Conservation (phyloP, 2,113 vertebrate genomes). For the Atrichornis clamosus region DNA sequence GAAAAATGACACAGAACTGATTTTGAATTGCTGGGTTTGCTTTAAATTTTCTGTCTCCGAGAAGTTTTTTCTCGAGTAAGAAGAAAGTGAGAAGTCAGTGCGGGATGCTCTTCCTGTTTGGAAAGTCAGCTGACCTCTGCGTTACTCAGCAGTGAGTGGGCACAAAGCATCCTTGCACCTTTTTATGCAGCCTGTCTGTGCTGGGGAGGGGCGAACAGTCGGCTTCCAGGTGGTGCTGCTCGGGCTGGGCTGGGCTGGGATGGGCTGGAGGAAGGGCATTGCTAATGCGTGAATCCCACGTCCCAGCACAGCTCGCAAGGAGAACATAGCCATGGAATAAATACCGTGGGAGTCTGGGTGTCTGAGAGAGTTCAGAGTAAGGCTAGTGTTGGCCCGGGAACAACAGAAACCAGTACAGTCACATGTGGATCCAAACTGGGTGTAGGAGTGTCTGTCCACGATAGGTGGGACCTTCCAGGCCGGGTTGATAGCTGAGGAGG, state of each 20-base stretch:
- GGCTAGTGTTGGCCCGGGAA: neutral
- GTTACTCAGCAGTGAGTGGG: neutral
- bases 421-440: neutral
- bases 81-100: neutral
- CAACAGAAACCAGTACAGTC: neutral
- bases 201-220: neutral
- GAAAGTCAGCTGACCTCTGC: neutral
- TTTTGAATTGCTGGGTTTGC: neutral
- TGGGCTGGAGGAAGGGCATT: neutral
- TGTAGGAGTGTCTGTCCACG: neutral
- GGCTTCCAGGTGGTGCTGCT: neutral
- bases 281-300: neutral
- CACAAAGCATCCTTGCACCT: neutral
- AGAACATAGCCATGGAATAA: fast-evolving
- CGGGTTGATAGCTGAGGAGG: neutral
- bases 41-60: neutral
- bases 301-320: fast-evolving
- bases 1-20: neutral
- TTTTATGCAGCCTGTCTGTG: neutral
- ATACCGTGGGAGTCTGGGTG: neutral
- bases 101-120: neutral
- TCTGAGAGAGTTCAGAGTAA: neutral
- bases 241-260: neutral
- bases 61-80: neutral
- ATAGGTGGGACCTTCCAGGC: neutral